Percentiles rank a stretch among this genome's conserved stretches.
Evolutionary conservation across 1,140 invertebrate genomes (phyloP).

Genomic region (Panagrolaimus sp.): DNA sequence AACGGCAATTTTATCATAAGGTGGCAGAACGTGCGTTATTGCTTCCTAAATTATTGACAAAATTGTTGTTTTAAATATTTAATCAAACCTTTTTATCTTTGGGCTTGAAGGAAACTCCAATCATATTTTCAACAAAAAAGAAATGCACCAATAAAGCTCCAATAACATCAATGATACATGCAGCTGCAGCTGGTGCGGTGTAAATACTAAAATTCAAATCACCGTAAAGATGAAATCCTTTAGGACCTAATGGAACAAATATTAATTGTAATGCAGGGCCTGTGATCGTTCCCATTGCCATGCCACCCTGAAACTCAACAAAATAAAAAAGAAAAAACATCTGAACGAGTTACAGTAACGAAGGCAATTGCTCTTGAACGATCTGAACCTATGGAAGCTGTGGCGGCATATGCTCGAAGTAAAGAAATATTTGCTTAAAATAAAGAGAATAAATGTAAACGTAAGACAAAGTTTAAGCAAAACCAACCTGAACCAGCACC

Average conservation of each 20-base stretch:
- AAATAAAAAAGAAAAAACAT: no score
- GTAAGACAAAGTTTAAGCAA: background rate
- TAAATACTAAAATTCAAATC: slow-evolving; percentile 22
- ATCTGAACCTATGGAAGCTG: slow-evolving; percentile 30
- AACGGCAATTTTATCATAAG: slow-evolving; percentile 23
- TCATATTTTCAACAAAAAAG: slow-evolving; percentile 26
- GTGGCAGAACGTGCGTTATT: background rate
- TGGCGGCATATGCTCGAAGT: slow-evolving; percentile 28
- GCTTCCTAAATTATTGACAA: background rate
- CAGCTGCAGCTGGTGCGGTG: slow-evolving; percentile 22
- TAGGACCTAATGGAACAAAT: slow-evolving; percentile 21
- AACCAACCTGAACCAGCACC: slow-evolving; percentile 39
- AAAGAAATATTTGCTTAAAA: slow-evolving; percentile 24
- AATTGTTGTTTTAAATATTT: background rate
- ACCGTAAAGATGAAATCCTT: slow-evolving; percentile 13
- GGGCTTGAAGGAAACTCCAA: background rate
- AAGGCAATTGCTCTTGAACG: slow-evolving; percentile 29
- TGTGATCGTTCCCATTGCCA: slow-evolving; percentile 27
- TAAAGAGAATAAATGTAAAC: background rate
- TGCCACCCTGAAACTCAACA: no score
- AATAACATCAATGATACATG: slow-evolving; percentile 23
- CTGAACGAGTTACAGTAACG: no score
- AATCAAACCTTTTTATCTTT: background rate
- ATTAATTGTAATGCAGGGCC: slow-evolving; percentile 29
- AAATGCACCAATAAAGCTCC: slow-evolving; percentile 22